Evolutionary conservation across 2,113 vertebrate genomes (phyloP).

Genomic region (Patagioenas fasciata): DNA sequence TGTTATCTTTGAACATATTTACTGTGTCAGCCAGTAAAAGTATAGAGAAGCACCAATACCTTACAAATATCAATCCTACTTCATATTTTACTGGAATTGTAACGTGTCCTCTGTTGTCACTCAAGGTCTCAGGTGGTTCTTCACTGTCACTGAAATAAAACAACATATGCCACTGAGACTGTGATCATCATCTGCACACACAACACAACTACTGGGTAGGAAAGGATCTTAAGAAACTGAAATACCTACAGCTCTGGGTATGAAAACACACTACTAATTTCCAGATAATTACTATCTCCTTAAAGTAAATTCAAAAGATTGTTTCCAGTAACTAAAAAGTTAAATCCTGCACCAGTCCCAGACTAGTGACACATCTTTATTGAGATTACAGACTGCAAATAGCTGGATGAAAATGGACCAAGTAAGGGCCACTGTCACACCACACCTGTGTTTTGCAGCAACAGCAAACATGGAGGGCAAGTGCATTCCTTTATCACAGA

Average conservation of each 20-base stretch:
- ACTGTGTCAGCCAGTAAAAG: neutral
- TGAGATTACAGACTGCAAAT: neutral
- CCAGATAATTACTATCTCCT: neutral
- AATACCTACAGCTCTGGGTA: neutral
- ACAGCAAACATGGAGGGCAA: neutral
- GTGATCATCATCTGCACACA: neutral
- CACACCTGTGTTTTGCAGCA: neutral
- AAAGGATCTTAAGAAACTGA: neutral
- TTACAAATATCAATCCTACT: constrained; percentile 83
- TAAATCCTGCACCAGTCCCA: neutral
- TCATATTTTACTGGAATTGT: constrained; percentile 89
- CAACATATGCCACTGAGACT: neutral
- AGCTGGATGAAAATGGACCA: neutral
- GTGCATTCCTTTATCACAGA: neutral
- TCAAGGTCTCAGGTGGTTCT: constrained; percentile 77
- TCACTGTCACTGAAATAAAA: constrained; percentile 88
- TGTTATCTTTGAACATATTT: neutral
- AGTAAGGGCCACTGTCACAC: neutral
- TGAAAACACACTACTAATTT: neutral
- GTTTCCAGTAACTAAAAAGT: neutral
- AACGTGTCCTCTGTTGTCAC: constrained; percentile 82
- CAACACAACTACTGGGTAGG: neutral
- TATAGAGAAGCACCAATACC: constrained; percentile 72
- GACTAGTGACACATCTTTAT: neutral
- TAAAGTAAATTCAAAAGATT: neutral